A percentile compares a stretch with the other conserved stretches of the same genome.
Evolutionary conservation across 2,113 vertebrate genomes (phyloP).

Genomic region (Nanorana parkeri): DNA sequence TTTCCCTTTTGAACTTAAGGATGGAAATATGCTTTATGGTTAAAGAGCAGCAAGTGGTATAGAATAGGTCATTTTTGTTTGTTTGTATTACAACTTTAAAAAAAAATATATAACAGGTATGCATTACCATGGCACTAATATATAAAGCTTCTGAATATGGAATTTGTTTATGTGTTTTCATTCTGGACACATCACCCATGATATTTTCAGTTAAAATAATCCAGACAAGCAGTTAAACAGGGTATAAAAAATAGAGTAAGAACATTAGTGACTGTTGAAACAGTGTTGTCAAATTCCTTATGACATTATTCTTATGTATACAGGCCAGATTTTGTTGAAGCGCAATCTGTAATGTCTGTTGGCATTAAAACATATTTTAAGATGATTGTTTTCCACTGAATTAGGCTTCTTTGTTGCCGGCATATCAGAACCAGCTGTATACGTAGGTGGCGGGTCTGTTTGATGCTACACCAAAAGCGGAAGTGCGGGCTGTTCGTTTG

Average conservation of each 20-base stretch:
- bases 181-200: neutral
- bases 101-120: no score
- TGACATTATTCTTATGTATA: conserved; percentile 48
- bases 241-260: conserved; percentile 3
- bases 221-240: neutral
- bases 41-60: no score
- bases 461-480: no score
- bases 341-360: conserved; percentile 16
- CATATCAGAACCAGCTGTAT: conserved; percentile 17
- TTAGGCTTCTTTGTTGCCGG: conserved; percentile 7
- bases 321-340: conserved; percentile 20
- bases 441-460: no score
- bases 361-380: conserved; percentile 20
- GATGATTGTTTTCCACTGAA: neutral
- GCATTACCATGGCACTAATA: no score
- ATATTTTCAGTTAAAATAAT: conserved; percentile 17
- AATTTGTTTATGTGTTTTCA: neutral
- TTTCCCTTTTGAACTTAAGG: no score
- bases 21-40: no score
- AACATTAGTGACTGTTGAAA: conserved; percentile 15
- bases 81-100: no score
- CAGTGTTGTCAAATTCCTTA: conserved; percentile 35
- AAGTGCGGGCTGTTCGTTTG: no score
- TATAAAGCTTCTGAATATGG: neutral
- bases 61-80: no score